phyloP scores from a whole-genome alignment of 2,888 invertebrate species.

The Hydriomena furcata region DNA sequence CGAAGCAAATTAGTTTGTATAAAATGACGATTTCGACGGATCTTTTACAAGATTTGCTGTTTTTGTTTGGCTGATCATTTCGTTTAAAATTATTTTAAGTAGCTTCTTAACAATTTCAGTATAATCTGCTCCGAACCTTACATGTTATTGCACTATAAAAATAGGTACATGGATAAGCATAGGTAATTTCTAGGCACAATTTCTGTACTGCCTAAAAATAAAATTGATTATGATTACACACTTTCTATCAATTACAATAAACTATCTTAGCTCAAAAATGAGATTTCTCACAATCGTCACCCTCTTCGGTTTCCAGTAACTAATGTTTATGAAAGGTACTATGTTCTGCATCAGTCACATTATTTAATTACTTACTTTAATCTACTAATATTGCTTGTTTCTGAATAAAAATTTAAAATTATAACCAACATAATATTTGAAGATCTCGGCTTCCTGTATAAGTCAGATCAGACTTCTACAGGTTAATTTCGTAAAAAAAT shows the following conservation, averaged over 20 bases:
- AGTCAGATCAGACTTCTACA: background rate
- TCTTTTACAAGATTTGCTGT: conserved; percentile 24
- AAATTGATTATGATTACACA: conserved; percentile 68
- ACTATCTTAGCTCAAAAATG: conserved; percentile 52
- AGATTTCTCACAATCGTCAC: conserved; percentile 37
- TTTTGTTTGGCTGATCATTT: conserved; percentile 19
- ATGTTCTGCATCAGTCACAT: conserved; percentile 24
- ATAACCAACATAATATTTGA: too few species aligned
- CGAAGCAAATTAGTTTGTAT: conserved; percentile 59
- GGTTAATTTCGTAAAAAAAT: too few species aligned
- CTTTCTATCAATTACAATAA: conserved; percentile 63
- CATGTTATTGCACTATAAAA: conserved; percentile 77
- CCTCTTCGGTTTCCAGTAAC: conserved; percentile 21
- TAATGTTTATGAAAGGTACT: conserved; percentile 19
- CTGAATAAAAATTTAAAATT: background rate
- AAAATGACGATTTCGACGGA: conserved; percentile 3
- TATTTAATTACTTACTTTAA: conserved; percentile 9
- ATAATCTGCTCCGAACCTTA: conserved; percentile 66
- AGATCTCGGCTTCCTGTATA: too few species aligned
- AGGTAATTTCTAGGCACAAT: conserved; percentile 76
- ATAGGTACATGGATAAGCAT: conserved; percentile 79
- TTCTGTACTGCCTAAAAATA: conserved; percentile 74
- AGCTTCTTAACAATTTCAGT: conserved; percentile 21
- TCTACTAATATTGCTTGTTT: conserved; percentile 19
- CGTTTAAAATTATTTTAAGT: conserved; percentile 19